These are phyloP conservation scores for Lithophane semibrunnea DNA, from an alignment of 2,888 invertebrate species.

Conservation along the genomic window DNA sequence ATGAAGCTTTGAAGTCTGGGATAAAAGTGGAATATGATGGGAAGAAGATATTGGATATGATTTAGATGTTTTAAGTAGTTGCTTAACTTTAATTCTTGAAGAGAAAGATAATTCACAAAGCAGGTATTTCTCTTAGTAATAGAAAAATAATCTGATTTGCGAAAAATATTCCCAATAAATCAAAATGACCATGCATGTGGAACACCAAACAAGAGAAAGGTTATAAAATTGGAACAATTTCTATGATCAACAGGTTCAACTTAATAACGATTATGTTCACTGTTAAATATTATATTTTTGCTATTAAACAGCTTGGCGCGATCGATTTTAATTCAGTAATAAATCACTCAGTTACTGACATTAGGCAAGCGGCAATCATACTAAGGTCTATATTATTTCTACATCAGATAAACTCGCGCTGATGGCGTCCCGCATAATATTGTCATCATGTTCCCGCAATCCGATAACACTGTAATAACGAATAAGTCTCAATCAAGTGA, in stretches of 20 bases:
- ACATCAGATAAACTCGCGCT: constrained; percentile 70
- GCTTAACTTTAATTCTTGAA: not conserved
- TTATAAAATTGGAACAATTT: not conserved
- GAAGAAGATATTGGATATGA: not conserved
- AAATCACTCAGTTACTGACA: constrained; percentile 44
- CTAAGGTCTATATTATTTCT: constrained; percentile 64
- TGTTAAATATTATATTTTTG: not conserved
- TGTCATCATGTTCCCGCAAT: constrained; percentile 74
- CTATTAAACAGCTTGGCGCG: not conserved
- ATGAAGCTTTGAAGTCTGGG: constrained; percentile 54
- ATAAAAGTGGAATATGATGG: constrained; percentile 19
- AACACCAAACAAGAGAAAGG: not conserved
- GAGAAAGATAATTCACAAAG: not conserved
- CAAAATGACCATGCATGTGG: not conserved
- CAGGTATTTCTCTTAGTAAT: not conserved
- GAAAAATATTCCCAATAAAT: not conserved
- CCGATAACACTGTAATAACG: constrained; percentile 80
- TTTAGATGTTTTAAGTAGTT: not conserved
- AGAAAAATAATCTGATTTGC: not conserved
- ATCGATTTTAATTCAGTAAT: constrained; percentile 29
- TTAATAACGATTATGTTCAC: not conserved
- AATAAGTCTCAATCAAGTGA: constrained; percentile 83
- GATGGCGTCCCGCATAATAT: constrained; percentile 75
- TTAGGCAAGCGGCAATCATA: constrained; percentile 53
- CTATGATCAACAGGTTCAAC: not conserved